phyloP scores from a whole-genome alignment of 2,888 invertebrate genomes.

The Torymus tubicola region DNA sequence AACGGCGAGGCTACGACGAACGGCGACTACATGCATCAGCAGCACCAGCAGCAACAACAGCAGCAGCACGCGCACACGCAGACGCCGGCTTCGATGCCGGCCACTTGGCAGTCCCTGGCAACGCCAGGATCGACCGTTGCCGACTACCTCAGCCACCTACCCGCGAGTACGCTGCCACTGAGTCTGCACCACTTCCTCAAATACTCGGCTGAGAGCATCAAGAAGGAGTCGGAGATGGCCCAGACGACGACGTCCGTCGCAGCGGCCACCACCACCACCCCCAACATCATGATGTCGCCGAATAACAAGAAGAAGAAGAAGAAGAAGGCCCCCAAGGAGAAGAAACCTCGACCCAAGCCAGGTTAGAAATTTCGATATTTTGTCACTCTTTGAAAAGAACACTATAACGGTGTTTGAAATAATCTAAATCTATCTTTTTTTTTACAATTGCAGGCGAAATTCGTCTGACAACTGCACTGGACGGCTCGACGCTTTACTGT shows the following conservation, averaged over 20 bases:
- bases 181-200: slow-evolving; percentile 90
- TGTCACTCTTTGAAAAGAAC: too few relatives aligned
- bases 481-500: slow-evolving; percentile 90
- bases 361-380: slow-evolving; percentile 78
- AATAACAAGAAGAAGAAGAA: slow-evolving; percentile 86
- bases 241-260: slow-evolving; percentile 76
- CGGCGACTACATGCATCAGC: slow-evolving; percentile 32
- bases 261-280: slow-evolving; percentile 74
- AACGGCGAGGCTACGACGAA: slow-evolving; percentile 51
- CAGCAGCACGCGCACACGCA: slow-evolving; percentile 72
- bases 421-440: slow-evolving; percentile 1
- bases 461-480: slow-evolving; percentile 78
- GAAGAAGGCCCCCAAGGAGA: slow-evolving; percentile 86
- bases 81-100: slow-evolving; percentile 78
- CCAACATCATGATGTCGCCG: slow-evolving; percentile 67
- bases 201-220: slow-evolving; percentile 87
- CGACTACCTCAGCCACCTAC: slow-evolving; percentile 89
- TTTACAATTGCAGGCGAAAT: slow-evolving; percentile 46
- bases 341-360: slow-evolving; percentile 89
- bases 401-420: too few relatives aligned
- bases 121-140: slow-evolving; percentile 89
- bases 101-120: slow-evolving; percentile 85
- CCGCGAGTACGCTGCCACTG: slow-evolving; percentile 85
- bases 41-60: slow-evolving; percentile 55
- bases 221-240: slow-evolving; percentile 82